Base-by-base conservation (phyloP, 2,888 invertebrate genomes). In the Tyria jacobaeae region DNA sequence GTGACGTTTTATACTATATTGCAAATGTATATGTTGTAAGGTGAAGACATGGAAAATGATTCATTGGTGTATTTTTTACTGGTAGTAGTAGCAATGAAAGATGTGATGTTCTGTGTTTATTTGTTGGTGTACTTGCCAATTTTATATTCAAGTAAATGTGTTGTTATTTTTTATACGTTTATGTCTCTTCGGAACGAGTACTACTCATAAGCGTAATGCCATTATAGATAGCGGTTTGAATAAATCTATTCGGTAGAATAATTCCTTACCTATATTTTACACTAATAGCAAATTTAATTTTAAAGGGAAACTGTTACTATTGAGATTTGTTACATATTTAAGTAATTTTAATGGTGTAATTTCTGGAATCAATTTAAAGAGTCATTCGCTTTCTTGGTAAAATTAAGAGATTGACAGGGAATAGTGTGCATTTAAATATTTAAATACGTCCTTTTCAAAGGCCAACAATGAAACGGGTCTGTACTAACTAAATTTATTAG, bases 1-100 rank as follows among this genome's bases (percentile, higher is more conserved):
- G 52, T 68, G 60, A 53, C 49, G 39, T 60, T 50, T 50, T 34
- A 10, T 63, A 44, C 35, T 66, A 66, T 73, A 66, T 64, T 27
- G 39, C 21, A 14, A 51, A 50, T 57, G 54, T 62, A 47, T 41
- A 49, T 21, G 51, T 37, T 47, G 35, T 62, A 53, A 41, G 48
- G 60, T 49, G 48, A 39, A 54, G 53, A 59, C 54, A 60, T 60
- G 54, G 39, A 53, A 60, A 60, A 60, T 60, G 59, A 60, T 60
- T 54, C 54, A 54, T 60, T 49, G 31, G 24, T 6, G 48, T 49
- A 54, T 54, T 54, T 31, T 24, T 54, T 48, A 39, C 15, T 37
- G n/a, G 37, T 39, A 17, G 53, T 39, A 35, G 44, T 35, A 52
- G 51, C 47, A 37, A 54, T 54, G 48, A 60, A 60, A 49, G 48